Evolutionary conservation across 2,888 invertebrate species (phyloP).

Genomic region (Meiosimyza platycephala): DNA sequence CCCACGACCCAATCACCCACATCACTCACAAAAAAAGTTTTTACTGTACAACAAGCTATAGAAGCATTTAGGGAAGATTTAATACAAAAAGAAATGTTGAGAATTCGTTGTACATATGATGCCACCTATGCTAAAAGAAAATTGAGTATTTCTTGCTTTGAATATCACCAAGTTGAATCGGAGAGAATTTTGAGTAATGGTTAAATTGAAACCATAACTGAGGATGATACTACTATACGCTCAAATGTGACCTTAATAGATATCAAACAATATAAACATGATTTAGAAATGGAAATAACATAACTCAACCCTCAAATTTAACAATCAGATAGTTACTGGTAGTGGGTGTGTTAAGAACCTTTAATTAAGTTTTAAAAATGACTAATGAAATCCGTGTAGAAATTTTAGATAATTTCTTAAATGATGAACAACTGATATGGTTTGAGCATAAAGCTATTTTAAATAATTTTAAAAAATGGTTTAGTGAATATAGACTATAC

Average conservation of each 20-base stretch:
- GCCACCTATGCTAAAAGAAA: neutral
- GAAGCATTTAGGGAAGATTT: slow-evolving; percentile 23
- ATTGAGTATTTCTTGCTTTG: slow-evolving; percentile 35
- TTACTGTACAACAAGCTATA: slow-evolving; percentile 31
- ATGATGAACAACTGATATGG: no score
- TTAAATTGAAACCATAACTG: no score
- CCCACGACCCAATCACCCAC: no score
- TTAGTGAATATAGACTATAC: neutral
- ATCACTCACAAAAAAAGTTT: neutral
- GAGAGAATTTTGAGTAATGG: slow-evolving; percentile 34
- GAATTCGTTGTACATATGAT: slow-evolving; percentile 19
- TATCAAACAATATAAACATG: neutral
- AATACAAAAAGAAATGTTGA: slow-evolving; percentile 29
- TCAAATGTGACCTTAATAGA: neutral
- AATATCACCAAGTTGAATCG: slow-evolving; percentile 33
- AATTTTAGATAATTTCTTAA: neutral
- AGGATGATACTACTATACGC: neutral
- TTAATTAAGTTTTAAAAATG: neutral
- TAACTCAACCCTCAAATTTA: no score
- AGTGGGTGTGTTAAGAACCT: no score
- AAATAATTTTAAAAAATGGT: neutral
- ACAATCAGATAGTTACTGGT: no score
- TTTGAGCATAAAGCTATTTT: no score
- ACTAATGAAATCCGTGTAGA: neutral
- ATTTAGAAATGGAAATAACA: no score